Conservation (phyloP, 2,888 invertebrate species). For the Papilio protenor region DNA sequence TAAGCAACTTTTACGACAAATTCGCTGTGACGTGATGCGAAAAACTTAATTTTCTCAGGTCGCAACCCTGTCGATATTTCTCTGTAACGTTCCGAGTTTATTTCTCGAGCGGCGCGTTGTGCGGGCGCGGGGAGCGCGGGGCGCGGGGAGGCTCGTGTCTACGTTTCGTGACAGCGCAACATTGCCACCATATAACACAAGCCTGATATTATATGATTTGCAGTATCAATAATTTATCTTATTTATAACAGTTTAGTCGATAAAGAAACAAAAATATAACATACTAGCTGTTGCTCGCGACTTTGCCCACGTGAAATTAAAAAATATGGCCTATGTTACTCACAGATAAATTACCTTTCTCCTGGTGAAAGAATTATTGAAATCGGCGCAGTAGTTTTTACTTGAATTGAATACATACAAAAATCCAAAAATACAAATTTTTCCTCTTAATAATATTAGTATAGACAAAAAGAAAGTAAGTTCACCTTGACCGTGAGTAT, state of each 20-base stretch:
- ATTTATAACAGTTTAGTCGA: constrained; percentile 18
- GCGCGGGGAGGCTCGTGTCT: constrained; percentile 31
- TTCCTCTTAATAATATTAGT: no score
- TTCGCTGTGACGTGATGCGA: constrained; percentile 48
- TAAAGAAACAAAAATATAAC: background rate
- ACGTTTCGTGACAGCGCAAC: constrained; percentile 38
- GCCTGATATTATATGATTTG: constrained; percentile 27
- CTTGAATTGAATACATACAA: no score
- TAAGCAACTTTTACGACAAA: constrained; percentile 47
- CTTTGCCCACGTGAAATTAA: no score
- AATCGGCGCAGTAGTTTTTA: no score
- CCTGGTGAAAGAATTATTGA: no score
- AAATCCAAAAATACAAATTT: no score
- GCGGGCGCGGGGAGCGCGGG: constrained; percentile 16
- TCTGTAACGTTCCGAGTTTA: constrained; percentile 43
- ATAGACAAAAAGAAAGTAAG: background rate
- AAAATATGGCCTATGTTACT: no score
- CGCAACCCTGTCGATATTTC: constrained; percentile 43
- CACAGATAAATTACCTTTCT: no score
- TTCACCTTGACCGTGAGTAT: background rate
- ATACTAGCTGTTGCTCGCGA: no score
- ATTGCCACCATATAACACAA: constrained; percentile 37
- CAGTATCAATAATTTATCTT: constrained; percentile 54
- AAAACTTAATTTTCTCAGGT: constrained; percentile 49
- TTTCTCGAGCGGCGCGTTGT: constrained; percentile 31